Conservation (phyloP, 53 echinoderm and acorn worm species). For the Antedon mediterranea region DNA sequence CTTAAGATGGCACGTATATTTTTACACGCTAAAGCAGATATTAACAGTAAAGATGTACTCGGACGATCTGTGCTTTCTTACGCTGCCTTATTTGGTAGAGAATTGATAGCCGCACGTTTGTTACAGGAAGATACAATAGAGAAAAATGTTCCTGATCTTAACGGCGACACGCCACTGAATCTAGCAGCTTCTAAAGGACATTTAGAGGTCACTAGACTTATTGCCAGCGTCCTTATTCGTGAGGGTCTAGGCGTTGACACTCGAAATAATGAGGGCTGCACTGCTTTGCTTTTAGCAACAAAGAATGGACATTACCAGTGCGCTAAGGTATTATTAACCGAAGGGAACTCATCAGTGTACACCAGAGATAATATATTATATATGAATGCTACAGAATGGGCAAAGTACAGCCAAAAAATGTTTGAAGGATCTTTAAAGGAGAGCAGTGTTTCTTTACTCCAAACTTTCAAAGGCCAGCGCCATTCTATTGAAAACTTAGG, state of each 20-base stretch:
- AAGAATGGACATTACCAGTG: constrained; percentile 80
- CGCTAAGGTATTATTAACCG: constrained; percentile 52
- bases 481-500: background rate
- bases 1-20: constrained; percentile 43
- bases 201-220: constrained; percentile 30
- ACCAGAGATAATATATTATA: constrained; percentile 75
- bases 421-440: constrained; percentile 8
- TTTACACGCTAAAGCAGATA: constrained; percentile 31
- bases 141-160: constrained; percentile 53
- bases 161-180: constrained; percentile 80
- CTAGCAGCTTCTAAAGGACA: constrained; percentile 59
- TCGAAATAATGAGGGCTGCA: constrained; percentile 71
- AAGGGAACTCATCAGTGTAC: constrained; percentile 60
- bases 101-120: constrained; percentile 31
- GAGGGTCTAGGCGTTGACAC: constrained; percentile 57
- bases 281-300: constrained; percentile 78
- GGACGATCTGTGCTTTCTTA: constrained; percentile 63
- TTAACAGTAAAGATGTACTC: constrained; percentile 45
- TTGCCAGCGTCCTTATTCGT: constrained; percentile 37
- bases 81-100: constrained; percentile 49
- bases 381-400: constrained; percentile 91
- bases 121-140: constrained; percentile 44
- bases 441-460: background rate
- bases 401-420: constrained; percentile 42
- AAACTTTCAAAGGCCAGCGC: background rate